Conservation (phyloP, 1,140 invertebrate species). For the Muscidifurax raptorellus region DNA sequence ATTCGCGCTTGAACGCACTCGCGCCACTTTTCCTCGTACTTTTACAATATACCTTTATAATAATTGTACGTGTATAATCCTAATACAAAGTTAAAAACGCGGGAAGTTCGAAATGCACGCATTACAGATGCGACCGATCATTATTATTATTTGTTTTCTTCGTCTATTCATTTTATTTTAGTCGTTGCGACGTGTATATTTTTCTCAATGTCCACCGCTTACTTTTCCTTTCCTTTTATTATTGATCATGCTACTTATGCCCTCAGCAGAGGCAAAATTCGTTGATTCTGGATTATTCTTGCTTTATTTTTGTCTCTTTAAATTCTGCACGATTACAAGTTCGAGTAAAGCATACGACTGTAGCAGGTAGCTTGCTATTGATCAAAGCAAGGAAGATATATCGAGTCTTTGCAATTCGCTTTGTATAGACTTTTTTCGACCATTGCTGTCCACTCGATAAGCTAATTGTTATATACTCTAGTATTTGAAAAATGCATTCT, state of each 20-base stretch:
- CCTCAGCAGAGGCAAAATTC: conserved; percentile 50
- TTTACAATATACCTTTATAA: conserved; percentile 28
- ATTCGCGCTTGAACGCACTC: conserved; percentile 60
- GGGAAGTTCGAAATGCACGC: conserved; percentile 59
- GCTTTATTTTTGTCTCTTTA: conserved; percentile 16
- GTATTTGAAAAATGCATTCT: too few relatives aligned
- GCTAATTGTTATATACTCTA: neutral
- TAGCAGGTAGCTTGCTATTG: neutral
- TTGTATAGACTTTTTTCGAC: neutral
- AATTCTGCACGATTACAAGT: neutral
- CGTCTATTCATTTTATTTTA: conserved; percentile 38
- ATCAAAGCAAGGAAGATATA: conserved; percentile 1
- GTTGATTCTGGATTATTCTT: conserved; percentile 48
- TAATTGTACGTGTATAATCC: conserved; percentile 56
- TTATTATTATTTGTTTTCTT: conserved; percentile 25
- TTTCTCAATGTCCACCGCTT: neutral
- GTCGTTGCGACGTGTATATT: conserved; percentile 44
- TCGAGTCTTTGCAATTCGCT: neutral
- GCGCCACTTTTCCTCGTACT: conserved; percentile 4
- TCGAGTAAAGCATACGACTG: conserved; percentile 18
- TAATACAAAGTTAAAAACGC: conserved; percentile 70
- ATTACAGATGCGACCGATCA: conserved; percentile 16
- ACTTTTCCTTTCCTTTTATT: conserved; percentile 41
- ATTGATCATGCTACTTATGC: conserved; percentile 52
- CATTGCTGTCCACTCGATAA: neutral